These are phyloP conservation scores for Cyclopterus lumpus DNA, from an alignment of 2,797 vertebrate species.

Conservation along the genomic window DNA sequence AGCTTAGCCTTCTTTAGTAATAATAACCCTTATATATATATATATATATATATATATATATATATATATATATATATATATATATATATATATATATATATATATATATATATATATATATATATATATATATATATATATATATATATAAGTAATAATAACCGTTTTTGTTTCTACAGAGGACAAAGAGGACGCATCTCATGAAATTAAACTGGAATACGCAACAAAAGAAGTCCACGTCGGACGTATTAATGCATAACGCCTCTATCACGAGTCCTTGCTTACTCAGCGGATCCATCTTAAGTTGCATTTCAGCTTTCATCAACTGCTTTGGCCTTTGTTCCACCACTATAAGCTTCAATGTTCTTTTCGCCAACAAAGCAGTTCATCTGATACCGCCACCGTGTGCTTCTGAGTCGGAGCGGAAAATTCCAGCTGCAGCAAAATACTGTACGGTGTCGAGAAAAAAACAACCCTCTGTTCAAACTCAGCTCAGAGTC, in stretches of 20 bases:
- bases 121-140: no score
- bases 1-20: constrained; percentile 20
- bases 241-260: constrained; percentile 28
- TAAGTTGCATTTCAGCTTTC: constrained; percentile 47
- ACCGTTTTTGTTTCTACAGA: constrained; percentile 20
- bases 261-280: constrained; percentile 24
- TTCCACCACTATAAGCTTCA: constrained; percentile 19
- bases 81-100: no score
- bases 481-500: constrained; percentile 15
- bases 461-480: constrained; percentile 2
- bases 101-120: no score
- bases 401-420: constrained; percentile 4
- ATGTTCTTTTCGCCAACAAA: constrained; percentile 41
- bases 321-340: constrained; percentile 36
- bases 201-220: constrained; percentile 50
- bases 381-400: constrained; percentile 33
- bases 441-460: constrained; percentile 10
- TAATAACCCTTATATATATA: no score
- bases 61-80: no score
- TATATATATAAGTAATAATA: constrained; percentile 45
- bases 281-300: constrained; percentile 43
- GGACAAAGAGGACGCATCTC: constrained; percentile 49
- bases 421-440: constrained; percentile 9
- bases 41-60: no score
- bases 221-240: constrained; percentile 16